A percentile compares a stretch with the other conserved stretches of the same genome.
Conservation (phyloP, 2,888 invertebrate species). For the Ctena decussata region DNA sequence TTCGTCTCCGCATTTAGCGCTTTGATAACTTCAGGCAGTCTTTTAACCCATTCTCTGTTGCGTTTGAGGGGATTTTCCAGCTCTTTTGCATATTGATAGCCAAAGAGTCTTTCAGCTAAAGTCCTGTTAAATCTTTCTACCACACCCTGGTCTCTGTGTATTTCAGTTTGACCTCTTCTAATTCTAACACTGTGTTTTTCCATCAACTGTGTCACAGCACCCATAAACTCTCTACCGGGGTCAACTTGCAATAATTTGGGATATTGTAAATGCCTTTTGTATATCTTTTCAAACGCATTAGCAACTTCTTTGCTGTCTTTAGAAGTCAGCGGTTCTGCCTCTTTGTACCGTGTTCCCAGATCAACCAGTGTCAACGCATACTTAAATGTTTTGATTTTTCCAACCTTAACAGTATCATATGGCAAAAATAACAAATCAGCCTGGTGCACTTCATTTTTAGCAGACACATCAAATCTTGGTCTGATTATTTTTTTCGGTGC, state of each 20-base stretch:
- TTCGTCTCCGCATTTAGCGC: too few species aligned
- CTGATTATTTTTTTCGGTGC: constrained; percentile 52
- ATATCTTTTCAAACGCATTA: neutral
- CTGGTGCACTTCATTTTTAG: constrained; percentile 37
- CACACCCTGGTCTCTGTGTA: neutral
- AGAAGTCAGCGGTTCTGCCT: neutral
- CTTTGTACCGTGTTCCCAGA: neutral
- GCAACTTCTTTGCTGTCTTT: neutral
- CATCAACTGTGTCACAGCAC: neutral
- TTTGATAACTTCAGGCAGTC: constrained; percentile 29
- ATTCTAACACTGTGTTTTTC: neutral
- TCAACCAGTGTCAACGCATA: constrained; percentile 50
- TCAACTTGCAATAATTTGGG: constrained; percentile 53
- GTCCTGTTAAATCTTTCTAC: neutral
- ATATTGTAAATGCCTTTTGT: neutral
- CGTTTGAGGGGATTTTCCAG: constrained; percentile 7
- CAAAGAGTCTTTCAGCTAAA: constrained; percentile 56
- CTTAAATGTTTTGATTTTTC: constrained; percentile 26
- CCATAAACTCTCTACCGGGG: neutral
- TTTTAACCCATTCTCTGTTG: constrained; percentile 58
- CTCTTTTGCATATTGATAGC: too few species aligned
- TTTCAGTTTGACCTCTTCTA: neutral
- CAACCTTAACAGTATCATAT: neutral
- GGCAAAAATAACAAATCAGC: neutral
- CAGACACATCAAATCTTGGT: constrained; percentile 53